phyloP scores from a whole-genome alignment of 2,797 vertebrate genomes.

The Spinus pinus region DNA sequence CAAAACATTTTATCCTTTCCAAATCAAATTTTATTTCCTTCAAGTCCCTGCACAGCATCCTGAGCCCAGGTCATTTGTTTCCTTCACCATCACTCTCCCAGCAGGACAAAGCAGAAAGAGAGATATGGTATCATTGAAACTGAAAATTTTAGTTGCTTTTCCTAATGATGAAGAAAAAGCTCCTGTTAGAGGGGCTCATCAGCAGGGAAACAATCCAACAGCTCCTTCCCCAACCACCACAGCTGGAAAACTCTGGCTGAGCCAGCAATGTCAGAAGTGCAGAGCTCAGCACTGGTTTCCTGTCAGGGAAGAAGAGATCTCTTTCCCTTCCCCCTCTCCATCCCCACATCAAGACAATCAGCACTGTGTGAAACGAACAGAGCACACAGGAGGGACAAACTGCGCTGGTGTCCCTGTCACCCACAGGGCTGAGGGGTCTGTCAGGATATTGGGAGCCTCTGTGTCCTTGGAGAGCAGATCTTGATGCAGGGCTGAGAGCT shows the following conservation, averaged over 20 bases:
- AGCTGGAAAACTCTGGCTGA: not conserved
- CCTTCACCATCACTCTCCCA: not conserved
- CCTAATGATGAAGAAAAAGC: not conserved
- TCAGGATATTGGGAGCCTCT: not conserved
- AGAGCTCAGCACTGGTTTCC: not conserved
- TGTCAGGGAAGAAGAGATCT: not conserved
- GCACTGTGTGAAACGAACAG: not conserved
- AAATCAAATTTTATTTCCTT: conserved; percentile 67
- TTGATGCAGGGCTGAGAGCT: not conserved
- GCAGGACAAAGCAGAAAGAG: not conserved
- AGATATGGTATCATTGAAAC: not conserved
- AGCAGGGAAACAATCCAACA: not conserved
- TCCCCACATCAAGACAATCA: not conserved
- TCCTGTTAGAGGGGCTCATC: not conserved
- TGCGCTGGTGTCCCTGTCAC: not conserved
- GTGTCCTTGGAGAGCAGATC: not conserved
- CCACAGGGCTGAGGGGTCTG: not conserved
- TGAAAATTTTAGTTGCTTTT: not conserved
- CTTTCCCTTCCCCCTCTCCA: not conserved
- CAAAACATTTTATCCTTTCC: conserved; percentile 68
- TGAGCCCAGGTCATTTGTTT: conserved; percentile 59
- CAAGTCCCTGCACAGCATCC: conserved; percentile 41
- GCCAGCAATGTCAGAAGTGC: not conserved
- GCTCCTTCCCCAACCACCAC: not conserved
- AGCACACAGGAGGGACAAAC: not conserved